These are phyloP conservation scores for Pseudomyrmex flavicornis DNA, from an alignment of 1,140 invertebrate genomes.

Conservation along the genomic window DNA sequence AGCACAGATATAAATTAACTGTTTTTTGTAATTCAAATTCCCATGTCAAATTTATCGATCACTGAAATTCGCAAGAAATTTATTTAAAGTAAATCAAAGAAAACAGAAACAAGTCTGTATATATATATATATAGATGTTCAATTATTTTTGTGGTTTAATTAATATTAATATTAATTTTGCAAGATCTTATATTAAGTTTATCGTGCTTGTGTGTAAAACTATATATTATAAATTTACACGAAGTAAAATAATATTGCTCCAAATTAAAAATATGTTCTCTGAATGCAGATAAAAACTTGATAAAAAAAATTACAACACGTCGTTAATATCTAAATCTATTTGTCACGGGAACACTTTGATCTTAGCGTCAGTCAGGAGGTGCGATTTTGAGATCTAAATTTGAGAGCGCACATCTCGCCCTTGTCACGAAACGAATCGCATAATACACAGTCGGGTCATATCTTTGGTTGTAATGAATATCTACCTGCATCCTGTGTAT, in stretches of 20 bases:
- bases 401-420: neutral
- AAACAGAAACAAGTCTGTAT: neutral
- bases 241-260: no score
- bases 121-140: no score
- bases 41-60: neutral
- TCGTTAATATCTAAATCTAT: constrained; percentile 10
- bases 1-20: neutral
- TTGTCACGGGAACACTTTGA: neutral
- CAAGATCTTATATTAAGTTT: neutral
- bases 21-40: constrained; percentile 13
- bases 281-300: neutral
- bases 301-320: neutral
- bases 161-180: neutral
- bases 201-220: neutral
- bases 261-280: neutral
- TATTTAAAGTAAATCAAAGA: constrained; percentile 4
- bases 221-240: no score
- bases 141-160: neutral
- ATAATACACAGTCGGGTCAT: constrained; percentile 61
- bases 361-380: neutral
- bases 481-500: constrained; percentile 40
- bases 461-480: constrained; percentile 69
- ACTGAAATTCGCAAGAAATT: neutral
- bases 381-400: neutral
- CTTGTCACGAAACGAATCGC: constrained; percentile 50